Evolutionary conservation across 2,797 vertebrate genomes (phyloP).

Genomic region (Parauchenoglanis punctatus): DNA sequence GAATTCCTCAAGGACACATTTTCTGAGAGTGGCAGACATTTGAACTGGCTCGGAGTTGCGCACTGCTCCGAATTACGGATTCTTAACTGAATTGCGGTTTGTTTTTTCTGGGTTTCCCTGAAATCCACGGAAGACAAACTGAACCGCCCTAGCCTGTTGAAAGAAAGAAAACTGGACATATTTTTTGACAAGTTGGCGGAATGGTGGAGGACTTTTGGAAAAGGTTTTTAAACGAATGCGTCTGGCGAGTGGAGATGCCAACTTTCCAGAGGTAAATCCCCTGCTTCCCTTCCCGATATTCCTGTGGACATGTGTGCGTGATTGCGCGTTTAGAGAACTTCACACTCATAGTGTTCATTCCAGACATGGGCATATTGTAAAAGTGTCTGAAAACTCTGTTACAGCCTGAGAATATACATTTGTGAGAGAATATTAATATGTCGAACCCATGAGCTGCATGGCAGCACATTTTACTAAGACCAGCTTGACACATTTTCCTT

Average conservation of each 20-base stretch:
- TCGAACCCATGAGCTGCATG: background rate
- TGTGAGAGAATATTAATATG: background rate
- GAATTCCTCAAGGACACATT: constrained; percentile 41
- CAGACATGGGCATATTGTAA: background rate
- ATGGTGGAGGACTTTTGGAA: constrained; percentile 57
- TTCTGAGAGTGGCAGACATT: constrained; percentile 36
- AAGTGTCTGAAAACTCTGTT: background rate
- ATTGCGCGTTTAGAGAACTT: background rate
- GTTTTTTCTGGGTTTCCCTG: constrained; percentile 29
- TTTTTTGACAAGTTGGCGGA: constrained; percentile 65
- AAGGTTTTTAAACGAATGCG: constrained; percentile 54
- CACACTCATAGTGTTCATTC: background rate
- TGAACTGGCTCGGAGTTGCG: constrained; percentile 36
- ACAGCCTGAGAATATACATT: background rate
- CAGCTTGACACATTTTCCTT: background rate
- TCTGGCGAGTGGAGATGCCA: constrained; percentile 55
- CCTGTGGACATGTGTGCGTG: background rate
- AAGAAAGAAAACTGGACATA: constrained; percentile 66
- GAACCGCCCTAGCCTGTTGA: background rate
- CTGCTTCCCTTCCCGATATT: background rate
- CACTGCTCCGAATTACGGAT: constrained; percentile 33
- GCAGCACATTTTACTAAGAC: background rate
- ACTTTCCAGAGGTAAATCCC: constrained; percentile 72
- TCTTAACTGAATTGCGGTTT: constrained; percentile 46
- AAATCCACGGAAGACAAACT: constrained; percentile 32